phyloP scores from a whole-genome alignment of 2,797 vertebrate genomes.

The Myripristis jacobus region DNA sequence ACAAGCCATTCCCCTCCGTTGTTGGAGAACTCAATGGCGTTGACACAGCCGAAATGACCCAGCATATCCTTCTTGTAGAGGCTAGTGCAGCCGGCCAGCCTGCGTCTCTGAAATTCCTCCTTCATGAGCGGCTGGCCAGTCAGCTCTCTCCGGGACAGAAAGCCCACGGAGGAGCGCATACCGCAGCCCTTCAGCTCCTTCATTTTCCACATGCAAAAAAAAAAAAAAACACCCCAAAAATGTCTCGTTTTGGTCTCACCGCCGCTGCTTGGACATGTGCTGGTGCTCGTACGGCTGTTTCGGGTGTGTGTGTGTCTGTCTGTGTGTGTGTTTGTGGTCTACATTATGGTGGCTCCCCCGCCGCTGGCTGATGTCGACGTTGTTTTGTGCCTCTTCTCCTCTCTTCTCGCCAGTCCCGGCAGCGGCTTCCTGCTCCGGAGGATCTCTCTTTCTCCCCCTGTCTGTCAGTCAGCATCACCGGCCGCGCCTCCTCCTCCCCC shows the following conservation, averaged over 20 bases:
- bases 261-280: conserved; percentile 45
- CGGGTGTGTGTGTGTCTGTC: too few species aligned
- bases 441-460: conserved; percentile 48
- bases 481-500: conserved; percentile 5
- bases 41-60: conserved; percentile 99
- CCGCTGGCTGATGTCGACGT: conserved; percentile 67
- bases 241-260: too few species aligned
- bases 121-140: conserved; percentile 92
- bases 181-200: conserved; percentile 90
- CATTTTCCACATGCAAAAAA: conserved; percentile 73
- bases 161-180: conserved; percentile 94
- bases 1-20: conserved; percentile 97
- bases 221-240: too few species aligned
- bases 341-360: conserved; percentile 68
- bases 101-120: conserved; percentile 94
- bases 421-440: conserved; percentile 82
- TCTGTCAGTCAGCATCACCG: conserved; percentile 61
- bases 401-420: conserved; percentile 46
- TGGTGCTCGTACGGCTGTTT: conserved; percentile 13
- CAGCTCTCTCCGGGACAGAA: conserved; percentile 93
- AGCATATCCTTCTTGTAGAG: conserved; percentile 97
- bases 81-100: conserved; percentile 93
- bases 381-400: conserved; percentile 62
- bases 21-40: conserved; percentile 99
- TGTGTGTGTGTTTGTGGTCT: too few species aligned